Base-by-base conservation (phyloP, 2,888 invertebrate species). In the Acronicta psi region DNA sequence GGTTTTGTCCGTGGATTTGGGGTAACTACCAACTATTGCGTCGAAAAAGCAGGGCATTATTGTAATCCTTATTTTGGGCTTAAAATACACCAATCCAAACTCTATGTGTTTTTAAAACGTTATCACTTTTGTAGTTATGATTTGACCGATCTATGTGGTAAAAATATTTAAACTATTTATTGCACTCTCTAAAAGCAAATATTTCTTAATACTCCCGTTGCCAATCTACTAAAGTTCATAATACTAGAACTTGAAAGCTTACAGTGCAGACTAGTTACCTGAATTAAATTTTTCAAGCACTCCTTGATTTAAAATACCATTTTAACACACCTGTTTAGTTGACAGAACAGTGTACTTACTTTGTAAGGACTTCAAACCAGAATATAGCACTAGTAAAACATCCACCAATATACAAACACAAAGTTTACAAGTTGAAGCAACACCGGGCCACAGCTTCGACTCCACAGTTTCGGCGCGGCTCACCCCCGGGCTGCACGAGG, bases 401-500 rank as follows among this genome's bases (percentile, higher is more conserved):
- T n/a, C 16, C 23, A 43, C 18, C 31, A 42, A 29, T 31, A 14
- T 18, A 0, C 14, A 1, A 1, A 36, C 3, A 10, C 10, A 8
- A 50, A 31, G 13, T 20, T 23, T 29, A 7, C 25, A 13, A 34
- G 23, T 31, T 34, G 42, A 29, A 29, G 14, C 10, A 23, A 8
- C 16, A 40, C 23, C 52, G 25, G 40, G 13, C 13, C 45, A 38
- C 37, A 50, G 43, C 41, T 17, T 40, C 20, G 31, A 49, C 25
- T 17, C 17, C 25, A 18, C 31, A 9, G 20, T 14, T 14, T 4
- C 23, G 43, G 16, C 46, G 2, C 41, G 16, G 20, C 13, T 25
- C 46, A 20, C 29, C 68, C 68, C 59, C 29, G 11, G 11, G 38
- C 13, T 11, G 67, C 58, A 37, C 59, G 47, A 60, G 79, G 79